These are phyloP conservation scores for Harpagoxenus sublaevis DNA, from an alignment of 2,888 invertebrate genomes.

Conservation along the genomic window DNA sequence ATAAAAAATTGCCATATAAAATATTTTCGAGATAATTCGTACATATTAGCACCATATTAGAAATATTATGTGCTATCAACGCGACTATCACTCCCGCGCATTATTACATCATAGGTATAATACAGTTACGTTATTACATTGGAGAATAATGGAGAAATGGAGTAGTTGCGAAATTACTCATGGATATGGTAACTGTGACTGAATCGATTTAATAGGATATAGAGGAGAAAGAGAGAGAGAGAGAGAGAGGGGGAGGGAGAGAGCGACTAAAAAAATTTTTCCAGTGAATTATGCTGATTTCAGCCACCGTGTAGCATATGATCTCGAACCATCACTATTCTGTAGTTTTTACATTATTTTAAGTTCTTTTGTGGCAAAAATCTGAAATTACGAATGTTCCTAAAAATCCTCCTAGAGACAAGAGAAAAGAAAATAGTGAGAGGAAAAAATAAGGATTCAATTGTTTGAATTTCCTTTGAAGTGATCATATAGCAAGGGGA, in stretches of 20 bases:
- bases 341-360: not conserved
- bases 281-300: not conserved
- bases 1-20: conserved; percentile 7
- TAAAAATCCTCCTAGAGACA: not conserved
- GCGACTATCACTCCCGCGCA: conserved; percentile 3
- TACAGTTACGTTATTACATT: conserved; percentile 28
- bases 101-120: conserved; percentile 32
- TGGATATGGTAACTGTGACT: conserved; percentile 12
- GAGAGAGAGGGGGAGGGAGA: not conserved
- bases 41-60: not conserved
- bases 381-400: not conserved
- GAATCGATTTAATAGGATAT: conserved; percentile 26
- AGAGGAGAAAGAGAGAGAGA: not conserved
- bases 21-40: not conserved
- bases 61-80: conserved; percentile 12
- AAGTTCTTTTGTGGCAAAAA: not conserved
- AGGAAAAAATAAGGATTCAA: not conserved
- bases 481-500: not conserved
- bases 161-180: conserved; percentile 40
- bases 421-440: not conserved
- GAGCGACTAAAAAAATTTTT: conserved; percentile 7
- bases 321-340: not conserved
- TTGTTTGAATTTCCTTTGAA: not conserved
- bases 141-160: conserved; percentile 28
- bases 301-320: not conserved